A percentile compares a stretch with the other conserved stretches of the same genome.
These are phyloP conservation scores for Tubulanus polymorphus DNA, from an alignment of 2,888 invertebrate species.

Conservation along the genomic window DNA sequence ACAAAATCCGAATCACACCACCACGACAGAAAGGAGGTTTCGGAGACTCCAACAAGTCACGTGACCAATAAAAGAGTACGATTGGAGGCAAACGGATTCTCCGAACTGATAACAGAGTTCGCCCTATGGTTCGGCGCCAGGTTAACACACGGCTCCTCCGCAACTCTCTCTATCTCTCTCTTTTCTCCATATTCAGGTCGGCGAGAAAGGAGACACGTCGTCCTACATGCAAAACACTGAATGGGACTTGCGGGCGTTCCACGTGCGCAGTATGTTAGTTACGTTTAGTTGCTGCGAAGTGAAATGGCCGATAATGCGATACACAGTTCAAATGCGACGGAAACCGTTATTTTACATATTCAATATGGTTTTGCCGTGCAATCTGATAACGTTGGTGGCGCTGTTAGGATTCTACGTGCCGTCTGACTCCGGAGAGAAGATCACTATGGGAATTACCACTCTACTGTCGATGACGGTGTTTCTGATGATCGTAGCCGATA, in stretches of 20 bases:
- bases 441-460: slow-evolving; percentile 58
- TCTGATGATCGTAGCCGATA: slow-evolving; percentile 59
- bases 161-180: too few relatives aligned
- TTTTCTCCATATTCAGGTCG: too few relatives aligned
- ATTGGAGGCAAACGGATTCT: too few relatives aligned
- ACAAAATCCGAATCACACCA: too few relatives aligned
- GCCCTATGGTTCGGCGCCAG: too few relatives aligned
- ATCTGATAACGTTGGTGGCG: slow-evolving; percentile 59
- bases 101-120: too few relatives aligned
- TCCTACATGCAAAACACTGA: slow-evolving; percentile 91
- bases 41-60: too few relatives aligned
- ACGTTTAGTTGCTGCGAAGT: slow-evolving; percentile 58
- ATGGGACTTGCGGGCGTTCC: slow-evolving; percentile 66
- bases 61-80: too few relatives aligned
- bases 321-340: slow-evolving; percentile 55
- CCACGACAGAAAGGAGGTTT: too few relatives aligned
- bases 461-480: slow-evolving; percentile 60
- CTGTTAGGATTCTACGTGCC: slow-evolving; percentile 61
- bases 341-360: slow-evolving; percentile 59
- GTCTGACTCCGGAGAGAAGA: slow-evolving; percentile 57
- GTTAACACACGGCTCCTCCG: too few relatives aligned
- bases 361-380: slow-evolving; percentile 59
- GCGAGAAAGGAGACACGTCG: slow-evolving; percentile 76
- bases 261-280: slow-evolving; percentile 56
- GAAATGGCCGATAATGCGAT: slow-evolving; percentile 58